Evolutionary conservation across 2,888 invertebrate genomes (phyloP).

Genomic region (Drosophila kanekoi): DNA sequence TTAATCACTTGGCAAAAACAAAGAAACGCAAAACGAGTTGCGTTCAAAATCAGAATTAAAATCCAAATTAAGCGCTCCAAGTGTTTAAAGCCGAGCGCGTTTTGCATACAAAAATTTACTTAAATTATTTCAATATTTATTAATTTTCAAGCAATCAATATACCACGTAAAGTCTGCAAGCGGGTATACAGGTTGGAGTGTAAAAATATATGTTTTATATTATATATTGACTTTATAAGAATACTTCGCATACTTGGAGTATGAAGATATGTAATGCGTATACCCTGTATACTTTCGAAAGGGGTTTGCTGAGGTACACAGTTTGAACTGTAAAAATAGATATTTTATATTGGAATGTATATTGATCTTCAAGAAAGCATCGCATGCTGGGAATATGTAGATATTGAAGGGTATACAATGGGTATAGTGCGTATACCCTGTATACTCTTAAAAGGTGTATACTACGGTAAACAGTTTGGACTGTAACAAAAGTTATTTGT

Average conservation of each 20-base stretch:
- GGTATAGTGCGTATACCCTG: too few relatives aligned
- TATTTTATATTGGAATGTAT: too few relatives aligned
- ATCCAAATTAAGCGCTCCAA: constrained; percentile 50
- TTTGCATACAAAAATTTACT: constrained; percentile 71
- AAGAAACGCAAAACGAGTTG: constrained; percentile 54
- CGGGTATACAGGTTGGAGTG: not conserved
- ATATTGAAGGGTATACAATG: too few relatives aligned
- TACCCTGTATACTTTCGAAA: not conserved
- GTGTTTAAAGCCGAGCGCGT: constrained; percentile 75
- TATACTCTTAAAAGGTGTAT: too few relatives aligned
- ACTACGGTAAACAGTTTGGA: too few relatives aligned
- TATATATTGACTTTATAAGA: too few relatives aligned
- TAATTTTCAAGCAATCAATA: constrained; percentile 67
- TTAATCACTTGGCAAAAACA: constrained; percentile 76
- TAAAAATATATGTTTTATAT: too few relatives aligned
- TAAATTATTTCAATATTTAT: constrained; percentile 78
- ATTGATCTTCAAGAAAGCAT: too few relatives aligned
- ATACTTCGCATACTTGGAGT: too few relatives aligned
- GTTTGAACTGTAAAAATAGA: too few relatives aligned
- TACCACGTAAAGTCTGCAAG: constrained; percentile 1
- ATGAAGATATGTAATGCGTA: not conserved
- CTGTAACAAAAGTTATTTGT: too few relatives aligned
- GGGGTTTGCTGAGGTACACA: not conserved
- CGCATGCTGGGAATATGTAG: too few relatives aligned
- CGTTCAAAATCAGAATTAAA: not conserved